Base-by-base conservation (phyloP, 2,888 invertebrate genomes). In the Nezara viridula region DNA sequence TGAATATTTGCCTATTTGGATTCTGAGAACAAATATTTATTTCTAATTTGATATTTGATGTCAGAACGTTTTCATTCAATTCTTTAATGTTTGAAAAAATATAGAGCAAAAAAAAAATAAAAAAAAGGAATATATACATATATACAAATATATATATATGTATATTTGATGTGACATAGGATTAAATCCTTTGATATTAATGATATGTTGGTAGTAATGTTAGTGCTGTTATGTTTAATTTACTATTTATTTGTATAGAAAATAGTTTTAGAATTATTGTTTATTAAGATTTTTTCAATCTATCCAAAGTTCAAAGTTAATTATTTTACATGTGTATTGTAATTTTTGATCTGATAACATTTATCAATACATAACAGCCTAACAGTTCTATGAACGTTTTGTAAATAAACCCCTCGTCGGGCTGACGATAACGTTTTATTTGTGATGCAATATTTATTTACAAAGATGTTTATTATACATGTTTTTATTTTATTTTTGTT, bases 171-270 rank as follows among this genome's bases (percentile, higher is more conserved):
- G 37, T 37, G 66, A 37, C 21, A n/a, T n/a, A n/a, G 66, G 66
- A 73, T 73, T 73, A 14, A 32, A 73, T 73, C 66, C 66, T 73
- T 73, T 73, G 37, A 37, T 73, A 73, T 73, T 73, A 16, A 73
- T 60, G 27, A n/a, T 55, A 55, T n/a, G 10, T 55, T 55, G n/a
- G 55, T 55, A 24, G n/a, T 55, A 27, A 27, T 27, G 55, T 27
- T 60, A 60, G 60, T 14, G 60, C 60, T 60, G 60, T 60, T 60
- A 60, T 60, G 60, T 60, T 14, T 60, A 32, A 21, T 24, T 21
- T 9, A 2, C 9, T 21, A 21, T 21, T 55, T 55, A n/a, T 55
- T 21, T 66, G 27, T 60, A 14, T 60, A 60, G 60, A 2, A 27
- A 60, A 60, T 27, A 60, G 14, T 60, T 60, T 14, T 60, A 16